Evolutionary conservation across 2,888 invertebrate species (phyloP), one percentile per base, ranked within the genome.

Genomic region (Ferdinandea cuprea): DNA sequence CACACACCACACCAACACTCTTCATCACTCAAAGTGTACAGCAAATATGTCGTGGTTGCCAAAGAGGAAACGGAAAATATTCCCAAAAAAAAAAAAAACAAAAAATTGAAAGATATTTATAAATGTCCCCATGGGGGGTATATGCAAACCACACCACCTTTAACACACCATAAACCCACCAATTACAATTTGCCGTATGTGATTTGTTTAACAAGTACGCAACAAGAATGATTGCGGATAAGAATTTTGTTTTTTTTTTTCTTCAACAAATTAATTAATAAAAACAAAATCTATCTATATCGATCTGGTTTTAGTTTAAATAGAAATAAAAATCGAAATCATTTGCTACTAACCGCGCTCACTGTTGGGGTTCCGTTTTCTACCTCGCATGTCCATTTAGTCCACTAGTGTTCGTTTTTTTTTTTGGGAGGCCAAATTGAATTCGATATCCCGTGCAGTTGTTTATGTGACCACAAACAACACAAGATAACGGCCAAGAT

Each of bases 61-160:
- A 48, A 76, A 66, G 65, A 58, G 66, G 59, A 21, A 78, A 56
- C 30, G 37, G 72, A 72, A 68, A 63, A 68, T n/a, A n/a, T n/a
- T 59, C 52, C 52, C n/a, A 28, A 65, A 63, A 50, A 68, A 25
- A 44, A 40, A 50, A 63, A 35, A 69, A 15, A 46, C 32, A 74
- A n/a, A n/a, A n/a, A n/a, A n/a, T n/a, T n/a, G n/a, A n/a, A n/a
- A n/a, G n/a, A n/a, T 46, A 46, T 59, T 63, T 40, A 71, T 69
- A 58, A 59, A 58, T 71, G 77, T 76, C 65, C 66, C 78, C 66
- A 77, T 68, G 72, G 77, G 81, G 71, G 77, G 81, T 61, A 66
- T 56, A 66, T 50, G 28, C 48, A 61, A 63, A 44, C 68, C 44
- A 52, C 58, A 54, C 44, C 63, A 65, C 58, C 54, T 76, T 63